Evolutionary conservation across 2,113 vertebrate genomes (phyloP), one percentile per base, ranked within the genome.

Genomic region (Oceanodroma tethys): DNA sequence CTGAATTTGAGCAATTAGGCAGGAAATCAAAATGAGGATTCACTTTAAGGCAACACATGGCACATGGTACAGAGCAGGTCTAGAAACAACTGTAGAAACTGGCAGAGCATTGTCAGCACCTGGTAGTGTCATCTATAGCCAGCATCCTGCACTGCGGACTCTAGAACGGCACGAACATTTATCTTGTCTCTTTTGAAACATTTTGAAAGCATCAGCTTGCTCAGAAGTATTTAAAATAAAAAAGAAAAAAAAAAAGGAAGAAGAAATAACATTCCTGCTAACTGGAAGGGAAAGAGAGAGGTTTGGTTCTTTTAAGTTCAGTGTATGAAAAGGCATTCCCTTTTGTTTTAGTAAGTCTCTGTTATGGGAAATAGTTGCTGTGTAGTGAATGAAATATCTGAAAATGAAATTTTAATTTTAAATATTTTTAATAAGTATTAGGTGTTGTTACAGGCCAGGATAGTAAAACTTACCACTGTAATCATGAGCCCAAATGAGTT

Each of bases 1-100:
- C 75, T 78, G 72, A 90, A 73, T 58, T 58, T 66, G 80, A 91
- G 50, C 53, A 88, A 88, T 95, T 91, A 89, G 88, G 88, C 93
- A 96, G 58, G 86, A 86, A 83, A 63, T 88, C 55, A 96, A 93
- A 76, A 78, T 66, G 72, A 81, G 85, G 27, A 70, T 74, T 81
- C 67, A 42, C 32, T 62, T 19, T 42, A 45, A 78, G 42, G 68
- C 53, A 83, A 14, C 75, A 85, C 87, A 93, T 80, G 92, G 66
- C 87, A 74, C 50, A 34, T 47, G 85, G 63, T 85, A 82, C 32
- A 43, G 43, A 87, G 32, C 38, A 92, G 75, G 72, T 92, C 91
- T 92, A 66, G 86, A 66, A 95, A 86, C 36, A 70, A 86, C 58
- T 80, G 70, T 52, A 82, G 62, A 56, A 88, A n/a, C 88, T 96